A percentile compares a stretch with the other conserved stretches of the same genome.
Evolutionary conservation across 2,797 vertebrate genomes (phyloP).

Genomic region (Lagocephalus sceleratus): DNA sequence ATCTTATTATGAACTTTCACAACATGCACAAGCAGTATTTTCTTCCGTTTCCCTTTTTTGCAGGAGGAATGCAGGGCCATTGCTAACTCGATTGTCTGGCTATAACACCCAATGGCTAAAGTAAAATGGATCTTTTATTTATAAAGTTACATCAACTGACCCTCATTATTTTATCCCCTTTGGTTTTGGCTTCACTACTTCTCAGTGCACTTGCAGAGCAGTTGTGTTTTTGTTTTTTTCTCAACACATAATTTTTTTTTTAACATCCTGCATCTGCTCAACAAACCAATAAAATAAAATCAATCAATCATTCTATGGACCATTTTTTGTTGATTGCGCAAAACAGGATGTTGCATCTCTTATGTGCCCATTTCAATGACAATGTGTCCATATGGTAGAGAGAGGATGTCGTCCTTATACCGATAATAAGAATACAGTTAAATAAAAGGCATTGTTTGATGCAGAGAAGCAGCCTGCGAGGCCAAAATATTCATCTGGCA

Average conservation of each 20-base stretch:
- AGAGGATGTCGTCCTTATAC: constrained; percentile 40
- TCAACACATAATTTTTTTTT: neutral
- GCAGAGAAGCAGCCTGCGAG: neutral
- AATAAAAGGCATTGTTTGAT: constrained; percentile 7
- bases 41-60: neutral
- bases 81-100: constrained; percentile 3
- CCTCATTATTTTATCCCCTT: constrained; percentile 9
- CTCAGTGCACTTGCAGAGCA: constrained; percentile 6
- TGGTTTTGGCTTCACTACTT: neutral
- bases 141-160: constrained; percentile 10
- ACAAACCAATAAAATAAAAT: neutral
- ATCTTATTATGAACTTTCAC: neutral
- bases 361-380: constrained; percentile 46
- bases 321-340: constrained; percentile 32
- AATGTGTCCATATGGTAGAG: constrained; percentile 30
- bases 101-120: constrained; percentile 14
- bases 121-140: constrained; percentile 33
- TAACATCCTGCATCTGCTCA: constrained; percentile 2
- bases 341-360: constrained; percentile 59
- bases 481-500: neutral
- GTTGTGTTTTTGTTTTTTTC: neutral
- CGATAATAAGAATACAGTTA: constrained; percentile 26
- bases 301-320: constrained; percentile 18
- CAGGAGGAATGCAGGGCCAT: constrained; percentile 4
- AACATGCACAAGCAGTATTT: neutral